phyloP scores from a whole-genome alignment of 1,140 invertebrate species.

The Drosophila serrata region DNA sequence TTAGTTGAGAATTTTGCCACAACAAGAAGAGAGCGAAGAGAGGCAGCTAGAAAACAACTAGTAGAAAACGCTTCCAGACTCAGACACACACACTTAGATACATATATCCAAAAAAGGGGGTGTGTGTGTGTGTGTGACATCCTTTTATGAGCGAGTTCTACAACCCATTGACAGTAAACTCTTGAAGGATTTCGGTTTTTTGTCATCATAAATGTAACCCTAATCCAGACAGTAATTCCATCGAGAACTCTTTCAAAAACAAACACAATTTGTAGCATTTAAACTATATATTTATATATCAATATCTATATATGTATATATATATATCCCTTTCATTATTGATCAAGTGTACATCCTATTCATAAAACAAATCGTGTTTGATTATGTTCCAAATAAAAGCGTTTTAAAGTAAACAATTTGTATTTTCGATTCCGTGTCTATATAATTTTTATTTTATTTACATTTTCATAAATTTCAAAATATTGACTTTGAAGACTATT shows the following conservation, averaged over 20 bases:
- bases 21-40: conserved; percentile 22
- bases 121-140: conserved; percentile 9
- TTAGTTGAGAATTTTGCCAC: conserved; percentile 44
- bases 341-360: not conserved
- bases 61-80: conserved; percentile 17
- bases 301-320: not conserved
- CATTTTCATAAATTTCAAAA: conserved; percentile 13
- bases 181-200: conserved; percentile 11
- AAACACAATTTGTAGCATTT: not conserved
- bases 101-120: not conserved
- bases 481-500: conserved; percentile 1
- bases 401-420: not conserved
- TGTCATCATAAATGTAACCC: conserved; percentile 1
- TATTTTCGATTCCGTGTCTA: not conserved
- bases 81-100: conserved; percentile 8
- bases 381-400: conserved; percentile 3
- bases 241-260: too few relatives aligned
- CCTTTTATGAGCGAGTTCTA: conserved; percentile 7
- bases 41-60: conserved; percentile 9
- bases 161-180: conserved; percentile 10
- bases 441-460: conserved; percentile 8
- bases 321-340: not conserved
- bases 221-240: conserved; percentile 4
- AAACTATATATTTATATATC: not conserved
- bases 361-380: not conserved